Percentiles rank a stretch among this genome's conserved stretches.
phyloP scores from a whole-genome alignment of 2,797 vertebrate species.

The Oreortyx pictus region DNA sequence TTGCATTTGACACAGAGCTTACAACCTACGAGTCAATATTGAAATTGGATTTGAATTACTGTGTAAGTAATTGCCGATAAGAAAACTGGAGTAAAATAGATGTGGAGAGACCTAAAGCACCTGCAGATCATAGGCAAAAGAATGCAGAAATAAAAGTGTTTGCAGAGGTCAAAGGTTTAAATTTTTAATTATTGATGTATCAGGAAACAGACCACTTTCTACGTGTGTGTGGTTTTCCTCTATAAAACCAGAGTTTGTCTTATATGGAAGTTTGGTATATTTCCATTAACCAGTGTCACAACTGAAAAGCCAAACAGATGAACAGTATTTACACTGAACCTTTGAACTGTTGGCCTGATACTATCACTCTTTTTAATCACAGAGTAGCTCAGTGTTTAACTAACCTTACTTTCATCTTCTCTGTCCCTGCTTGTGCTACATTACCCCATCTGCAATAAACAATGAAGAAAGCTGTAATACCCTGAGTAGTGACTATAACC shows the following conservation, averaged over 20 bases:
- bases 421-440: slow-evolving; percentile 3
- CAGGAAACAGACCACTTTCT: not conserved
- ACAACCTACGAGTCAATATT: slow-evolving; percentile 30
- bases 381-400: slow-evolving; percentile 44
- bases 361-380: slow-evolving; percentile 30
- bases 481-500: slow-evolving; percentile 47
- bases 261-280: not conserved
- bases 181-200: not conserved
- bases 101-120: not conserved
- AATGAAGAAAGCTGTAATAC: slow-evolving; percentile 29
- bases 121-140: not conserved
- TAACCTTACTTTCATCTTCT: slow-evolving; percentile 63
- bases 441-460: slow-evolving; percentile 15
- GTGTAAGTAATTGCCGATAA: not conserved
- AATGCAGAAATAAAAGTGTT: slow-evolving; percentile 26
- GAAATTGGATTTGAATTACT: slow-evolving; percentile 43
- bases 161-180: slow-evolving; percentile 21
- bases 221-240: not conserved
- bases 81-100: not conserved
- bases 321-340: slow-evolving; percentile 35
- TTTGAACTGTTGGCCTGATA: slow-evolving; percentile 8
- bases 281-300: not conserved
- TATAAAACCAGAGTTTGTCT: not conserved
- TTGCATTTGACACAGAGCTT: not conserved
- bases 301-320: not conserved